phyloP scores from a whole-genome alignment of 1,140 invertebrate genomes.

The Scaptomyza graminum region DNA sequence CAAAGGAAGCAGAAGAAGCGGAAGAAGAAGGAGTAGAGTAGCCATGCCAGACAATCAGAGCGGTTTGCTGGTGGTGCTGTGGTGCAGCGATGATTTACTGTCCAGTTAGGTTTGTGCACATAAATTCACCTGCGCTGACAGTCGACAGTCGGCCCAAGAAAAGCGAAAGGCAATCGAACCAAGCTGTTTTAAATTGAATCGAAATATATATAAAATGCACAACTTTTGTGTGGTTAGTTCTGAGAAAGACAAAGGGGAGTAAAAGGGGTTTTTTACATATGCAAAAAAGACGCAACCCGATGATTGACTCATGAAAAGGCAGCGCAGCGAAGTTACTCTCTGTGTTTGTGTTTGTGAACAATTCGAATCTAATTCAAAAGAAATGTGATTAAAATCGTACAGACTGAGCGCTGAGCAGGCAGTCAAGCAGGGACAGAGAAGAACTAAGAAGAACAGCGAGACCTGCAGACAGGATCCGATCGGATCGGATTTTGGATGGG shows the following conservation, averaged over 20 bases:
- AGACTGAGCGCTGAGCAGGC: conserved; percentile 25
- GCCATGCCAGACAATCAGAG: conserved; percentile 50
- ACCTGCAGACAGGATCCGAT: background rate
- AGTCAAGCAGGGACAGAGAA: conserved; percentile 10
- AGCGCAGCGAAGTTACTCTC: conserved; percentile 25
- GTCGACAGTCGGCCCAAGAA: conserved; percentile 57
- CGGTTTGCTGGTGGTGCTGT: conserved; percentile 4
- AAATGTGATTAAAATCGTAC: conserved; percentile 81
- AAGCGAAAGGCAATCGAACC: conserved; percentile 70
- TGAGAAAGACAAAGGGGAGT: conserved; percentile 25
- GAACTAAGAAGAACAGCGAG: background rate
- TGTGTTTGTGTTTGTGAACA: conserved; percentile 24
- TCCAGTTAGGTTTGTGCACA: conserved; percentile 72
- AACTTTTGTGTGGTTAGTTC: conserved; percentile 32
- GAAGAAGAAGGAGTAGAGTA: conserved; percentile 12
- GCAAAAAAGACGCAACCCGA: conserved; percentile 38
- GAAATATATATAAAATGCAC: conserved; percentile 43
- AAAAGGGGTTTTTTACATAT: conserved; percentile 20
- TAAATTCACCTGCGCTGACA: conserved; percentile 81
- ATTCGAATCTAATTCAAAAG: conserved; percentile 80
- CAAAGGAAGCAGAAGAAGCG: background rate
- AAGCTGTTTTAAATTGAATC: conserved; percentile 59
- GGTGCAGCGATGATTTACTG: conserved; percentile 73
- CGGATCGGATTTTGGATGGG: conserved; percentile 1
- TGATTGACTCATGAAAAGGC: conserved; percentile 80